These are phyloP conservation scores for Hoplostethus atlanticus DNA, from an alignment of 2,797 vertebrate genomes.

Conservation along the genomic window DNA sequence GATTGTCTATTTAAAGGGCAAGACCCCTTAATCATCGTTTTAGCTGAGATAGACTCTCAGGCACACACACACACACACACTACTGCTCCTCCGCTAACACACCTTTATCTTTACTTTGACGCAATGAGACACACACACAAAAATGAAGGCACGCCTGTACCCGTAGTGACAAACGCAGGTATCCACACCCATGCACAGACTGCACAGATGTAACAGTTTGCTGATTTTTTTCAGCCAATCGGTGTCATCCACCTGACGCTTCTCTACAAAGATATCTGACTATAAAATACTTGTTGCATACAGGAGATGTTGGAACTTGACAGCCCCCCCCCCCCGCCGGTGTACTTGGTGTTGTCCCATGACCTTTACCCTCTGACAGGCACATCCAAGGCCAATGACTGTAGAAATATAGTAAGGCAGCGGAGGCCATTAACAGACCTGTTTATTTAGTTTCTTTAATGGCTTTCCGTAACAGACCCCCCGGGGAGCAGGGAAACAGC, in stretches of 20 bases:
- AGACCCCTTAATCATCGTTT: conserved; percentile 89
- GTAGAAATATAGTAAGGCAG: conserved; percentile 52
- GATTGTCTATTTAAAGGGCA: conserved; percentile 89
- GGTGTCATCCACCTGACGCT: no score
- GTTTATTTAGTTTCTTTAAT: conserved; percentile 72
- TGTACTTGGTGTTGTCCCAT: conserved; percentile 27
- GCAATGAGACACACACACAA: conserved; percentile 7
- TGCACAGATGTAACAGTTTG: no score
- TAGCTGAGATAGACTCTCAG: conserved; percentile 78
- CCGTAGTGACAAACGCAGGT: background rate
- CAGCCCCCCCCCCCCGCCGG: background rate
- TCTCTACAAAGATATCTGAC: no score
- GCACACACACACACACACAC: conserved; percentile 31
- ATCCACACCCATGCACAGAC: background rate
- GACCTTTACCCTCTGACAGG: conserved; percentile 44
- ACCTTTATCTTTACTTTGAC: conserved; percentile 52
- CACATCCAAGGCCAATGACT: conserved; percentile 49
- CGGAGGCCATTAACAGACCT: conserved; percentile 63
- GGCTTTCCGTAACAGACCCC: conserved; percentile 62
- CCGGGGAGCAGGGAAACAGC: conserved; percentile 58
- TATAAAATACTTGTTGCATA: no score
- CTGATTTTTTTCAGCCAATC: no score
- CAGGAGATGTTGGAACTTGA: no score
- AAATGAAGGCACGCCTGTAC: background rate
- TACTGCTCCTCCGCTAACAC: conserved; percentile 55